These are phyloP conservation scores for Leucophenga varia DNA, from an alignment of 1,140 invertebrate genomes.

Conservation along the genomic window DNA sequence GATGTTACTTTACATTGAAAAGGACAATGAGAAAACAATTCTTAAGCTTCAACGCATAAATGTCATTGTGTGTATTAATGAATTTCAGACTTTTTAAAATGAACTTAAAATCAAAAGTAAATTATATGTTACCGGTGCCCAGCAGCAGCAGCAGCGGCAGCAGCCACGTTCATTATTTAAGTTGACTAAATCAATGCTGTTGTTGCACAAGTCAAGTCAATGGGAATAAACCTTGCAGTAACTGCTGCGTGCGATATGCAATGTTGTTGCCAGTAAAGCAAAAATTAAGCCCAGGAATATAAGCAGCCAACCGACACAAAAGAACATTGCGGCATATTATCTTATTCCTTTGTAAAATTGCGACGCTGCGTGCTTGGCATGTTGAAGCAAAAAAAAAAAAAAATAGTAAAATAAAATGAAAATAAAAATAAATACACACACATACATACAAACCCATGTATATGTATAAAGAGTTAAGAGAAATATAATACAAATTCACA, in stretches of 20 bases:
- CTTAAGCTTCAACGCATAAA: too few relatives aligned
- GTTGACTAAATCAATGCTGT: slow-evolving; percentile 38
- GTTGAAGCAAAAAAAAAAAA: neutral
- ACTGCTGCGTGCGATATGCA: neutral
- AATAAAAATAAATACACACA: too few relatives aligned
- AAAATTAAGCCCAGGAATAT: slow-evolving; percentile 13
- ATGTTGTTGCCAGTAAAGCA: neutral
- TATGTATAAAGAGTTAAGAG: too few relatives aligned
- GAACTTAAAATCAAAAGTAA: too few relatives aligned
- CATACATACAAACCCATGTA: too few relatives aligned
- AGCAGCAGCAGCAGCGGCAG: neutral
- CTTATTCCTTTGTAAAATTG: slow-evolving; percentile 18
- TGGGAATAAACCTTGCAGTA: too few relatives aligned
- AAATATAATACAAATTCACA: too few relatives aligned
- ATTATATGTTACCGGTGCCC: neutral
- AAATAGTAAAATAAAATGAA: too few relatives aligned
- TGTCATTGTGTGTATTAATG: too few relatives aligned
- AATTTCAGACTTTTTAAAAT: too few relatives aligned
- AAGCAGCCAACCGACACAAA: slow-evolving; percentile 25
- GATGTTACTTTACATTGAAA: too few relatives aligned
- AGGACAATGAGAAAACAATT: too few relatives aligned
- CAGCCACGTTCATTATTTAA: slow-evolving; percentile 19
- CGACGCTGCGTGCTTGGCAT: slow-evolving; percentile 14
- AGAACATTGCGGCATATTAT: slow-evolving; percentile 32
- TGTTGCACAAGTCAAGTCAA: slow-evolving; percentile 11